Evolutionary conservation across 2,888 invertebrate genomes (phyloP).

Genomic region (Lasioglossum villosulum): DNA sequence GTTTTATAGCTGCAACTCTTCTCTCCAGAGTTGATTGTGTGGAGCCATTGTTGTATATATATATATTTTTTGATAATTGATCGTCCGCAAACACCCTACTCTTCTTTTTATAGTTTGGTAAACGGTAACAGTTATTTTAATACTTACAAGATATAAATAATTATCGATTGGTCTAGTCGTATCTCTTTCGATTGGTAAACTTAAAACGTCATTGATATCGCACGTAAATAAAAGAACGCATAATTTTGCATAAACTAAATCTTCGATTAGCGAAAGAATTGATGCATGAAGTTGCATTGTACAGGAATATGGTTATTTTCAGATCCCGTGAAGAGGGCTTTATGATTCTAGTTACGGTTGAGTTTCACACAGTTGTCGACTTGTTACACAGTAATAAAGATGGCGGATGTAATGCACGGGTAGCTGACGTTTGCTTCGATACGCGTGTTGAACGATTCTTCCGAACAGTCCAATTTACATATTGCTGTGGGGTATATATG

Average conservation of each 20-base stretch:
- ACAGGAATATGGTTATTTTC: background rate
- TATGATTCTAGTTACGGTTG: slow-evolving; percentile 34
- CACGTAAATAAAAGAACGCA: background rate
- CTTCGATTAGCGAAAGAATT: background rate
- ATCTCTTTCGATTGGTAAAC: background rate
- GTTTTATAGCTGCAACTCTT: background rate
- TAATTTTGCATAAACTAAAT: background rate
- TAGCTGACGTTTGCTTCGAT: slow-evolving; percentile 73
- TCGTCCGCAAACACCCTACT: background rate
- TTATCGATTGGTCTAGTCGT: background rate
- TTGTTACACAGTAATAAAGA: slow-evolving; percentile 74
- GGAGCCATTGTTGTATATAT: background rate
- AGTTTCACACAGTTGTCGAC: slow-evolving; percentile 50
- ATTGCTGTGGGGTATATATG: slow-evolving; percentile 37
- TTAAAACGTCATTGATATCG: background rate
- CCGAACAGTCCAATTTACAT: slow-evolving; percentile 40
- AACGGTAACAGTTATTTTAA: background rate
- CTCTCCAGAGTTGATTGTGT: background rate
- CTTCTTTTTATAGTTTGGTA: background rate
- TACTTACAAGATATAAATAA: background rate
- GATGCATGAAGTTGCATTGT: background rate
- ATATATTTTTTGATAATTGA: background rate
- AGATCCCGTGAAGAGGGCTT: background rate
- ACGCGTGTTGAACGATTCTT: slow-evolving; percentile 73
- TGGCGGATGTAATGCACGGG: slow-evolving; percentile 74